These are phyloP conservation scores for Eledone cirrhosa DNA, from an alignment of 2,888 invertebrate genomes.

Conservation along the genomic window DNA sequence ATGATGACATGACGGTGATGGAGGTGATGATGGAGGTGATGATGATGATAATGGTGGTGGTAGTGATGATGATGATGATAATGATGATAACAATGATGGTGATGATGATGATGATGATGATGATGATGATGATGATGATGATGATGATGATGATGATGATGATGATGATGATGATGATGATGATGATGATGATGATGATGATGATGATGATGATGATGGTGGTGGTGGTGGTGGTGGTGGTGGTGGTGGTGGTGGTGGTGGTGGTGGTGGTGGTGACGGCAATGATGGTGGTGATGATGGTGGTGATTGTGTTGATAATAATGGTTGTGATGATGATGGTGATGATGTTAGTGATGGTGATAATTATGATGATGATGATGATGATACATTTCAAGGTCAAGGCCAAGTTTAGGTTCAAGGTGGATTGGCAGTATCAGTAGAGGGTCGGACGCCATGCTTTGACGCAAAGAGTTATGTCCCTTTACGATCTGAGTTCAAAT, in stretches of 20 bases:
- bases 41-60: neutral
- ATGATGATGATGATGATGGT: conserved; percentile 51
- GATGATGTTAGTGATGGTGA: no score
- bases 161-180: neutral
- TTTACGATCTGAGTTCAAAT: no score
- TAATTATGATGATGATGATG: no score
- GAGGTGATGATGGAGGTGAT: neutral
- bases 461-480: no score
- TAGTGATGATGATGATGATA: neutral
- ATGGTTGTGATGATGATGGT: no score
- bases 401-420: no score
- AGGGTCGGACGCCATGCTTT: no score
- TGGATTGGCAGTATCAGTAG: no score
- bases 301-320: conserved; percentile 38
- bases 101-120: neutral
- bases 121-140: neutral
- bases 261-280: no score
- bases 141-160: neutral
- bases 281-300: conserved; percentile 55
- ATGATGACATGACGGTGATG: neutral
- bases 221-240: no score
- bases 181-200: conserved; percentile 37
- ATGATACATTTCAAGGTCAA: no score
- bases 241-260: no score
- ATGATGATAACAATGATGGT: neutral